These are phyloP conservation scores for Gymnodraco acuticeps DNA, from an alignment of 2,797 vertebrate genomes.

Conservation along the genomic window DNA sequence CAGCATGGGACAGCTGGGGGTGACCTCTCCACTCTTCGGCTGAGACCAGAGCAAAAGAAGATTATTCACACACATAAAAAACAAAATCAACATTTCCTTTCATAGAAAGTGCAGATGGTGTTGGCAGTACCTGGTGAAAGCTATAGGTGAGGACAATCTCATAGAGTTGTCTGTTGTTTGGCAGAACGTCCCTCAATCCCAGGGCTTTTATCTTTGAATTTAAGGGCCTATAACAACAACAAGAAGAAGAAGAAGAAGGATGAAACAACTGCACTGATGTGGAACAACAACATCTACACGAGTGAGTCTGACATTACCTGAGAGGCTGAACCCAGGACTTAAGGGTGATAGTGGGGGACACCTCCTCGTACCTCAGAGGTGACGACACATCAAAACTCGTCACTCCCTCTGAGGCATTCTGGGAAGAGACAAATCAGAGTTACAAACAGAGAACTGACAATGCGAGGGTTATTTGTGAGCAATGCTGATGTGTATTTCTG, in stretches of 20 bases:
- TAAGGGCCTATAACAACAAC: constrained; percentile 84
- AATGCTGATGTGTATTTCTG: not conserved
- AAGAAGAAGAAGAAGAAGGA: not conserved
- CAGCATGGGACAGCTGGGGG: constrained; percentile 95
- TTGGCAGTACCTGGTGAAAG: constrained; percentile 92
- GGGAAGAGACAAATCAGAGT: constrained; percentile 22
- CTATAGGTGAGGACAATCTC: constrained; percentile 95
- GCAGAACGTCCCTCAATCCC: constrained; percentile 92
- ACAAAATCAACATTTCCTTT: not conserved
- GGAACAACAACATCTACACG: not conserved
- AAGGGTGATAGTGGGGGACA: constrained; percentile 93
- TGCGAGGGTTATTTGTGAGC: not conserved
- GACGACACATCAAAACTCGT: constrained; percentile 94
- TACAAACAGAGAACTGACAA: not conserved
- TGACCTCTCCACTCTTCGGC: constrained; percentile 98
- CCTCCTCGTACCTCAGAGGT: constrained; percentile 94
- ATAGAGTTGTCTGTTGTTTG: constrained; percentile 96
- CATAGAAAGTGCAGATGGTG: not conserved
- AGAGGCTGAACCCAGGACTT: constrained; percentile 98
- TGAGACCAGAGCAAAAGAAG: constrained; percentile 60
- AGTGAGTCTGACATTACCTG: constrained; percentile 81
- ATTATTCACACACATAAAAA: not conserved
- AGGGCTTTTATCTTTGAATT: constrained; percentile 95
- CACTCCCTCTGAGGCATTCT: constrained; percentile 97
- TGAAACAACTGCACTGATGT: not conserved